A percentile compares a stretch with the other conserved stretches of the same genome.
phyloP scores from a whole-genome alignment of 2,888 invertebrate species.

The Timema cristinae region DNA sequence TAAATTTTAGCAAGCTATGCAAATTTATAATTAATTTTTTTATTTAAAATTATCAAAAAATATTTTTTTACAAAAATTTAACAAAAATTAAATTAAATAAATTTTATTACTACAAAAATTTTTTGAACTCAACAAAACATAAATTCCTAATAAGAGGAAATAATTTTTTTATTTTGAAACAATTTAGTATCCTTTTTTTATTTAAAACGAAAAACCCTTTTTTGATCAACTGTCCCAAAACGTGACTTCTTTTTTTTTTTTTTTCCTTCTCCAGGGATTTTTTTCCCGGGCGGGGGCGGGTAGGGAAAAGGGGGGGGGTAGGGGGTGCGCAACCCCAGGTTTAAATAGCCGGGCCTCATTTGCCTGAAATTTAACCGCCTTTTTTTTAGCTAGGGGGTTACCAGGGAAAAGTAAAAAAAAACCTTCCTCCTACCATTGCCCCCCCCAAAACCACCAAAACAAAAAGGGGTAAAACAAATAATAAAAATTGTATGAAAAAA shows the following conservation, averaged over 20 bases:
- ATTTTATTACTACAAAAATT: no score
- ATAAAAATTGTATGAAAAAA: slow-evolving; percentile 14
- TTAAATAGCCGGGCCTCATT: neutral
- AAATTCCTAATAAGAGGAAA: no score
- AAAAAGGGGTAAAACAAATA: slow-evolving; percentile 9
- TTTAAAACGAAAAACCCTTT: neutral
- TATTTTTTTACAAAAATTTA: no score
- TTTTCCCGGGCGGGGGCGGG: neutral
- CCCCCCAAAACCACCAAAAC: no score
- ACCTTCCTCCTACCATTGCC: neutral
- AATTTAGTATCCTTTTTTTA: no score
- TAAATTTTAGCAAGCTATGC: no score
- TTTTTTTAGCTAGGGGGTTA: neutral
- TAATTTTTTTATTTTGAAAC: no score
- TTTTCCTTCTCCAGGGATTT: slow-evolving; percentile 1
- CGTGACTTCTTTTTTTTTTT: neutral
- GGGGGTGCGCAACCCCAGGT: slow-evolving; percentile 7
- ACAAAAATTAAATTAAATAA: no score
- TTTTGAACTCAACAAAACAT: no score
- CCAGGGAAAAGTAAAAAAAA: neutral
- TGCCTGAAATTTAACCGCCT: slow-evolving; percentile 8
- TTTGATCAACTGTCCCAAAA: slow-evolving; percentile 1
- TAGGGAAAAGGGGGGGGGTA: neutral
- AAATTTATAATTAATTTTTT: no score
- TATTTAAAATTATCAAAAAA: no score